phyloP scores from a whole-genome alignment of 2,113 vertebrate species.

The Cyanoliseus patagonus region DNA sequence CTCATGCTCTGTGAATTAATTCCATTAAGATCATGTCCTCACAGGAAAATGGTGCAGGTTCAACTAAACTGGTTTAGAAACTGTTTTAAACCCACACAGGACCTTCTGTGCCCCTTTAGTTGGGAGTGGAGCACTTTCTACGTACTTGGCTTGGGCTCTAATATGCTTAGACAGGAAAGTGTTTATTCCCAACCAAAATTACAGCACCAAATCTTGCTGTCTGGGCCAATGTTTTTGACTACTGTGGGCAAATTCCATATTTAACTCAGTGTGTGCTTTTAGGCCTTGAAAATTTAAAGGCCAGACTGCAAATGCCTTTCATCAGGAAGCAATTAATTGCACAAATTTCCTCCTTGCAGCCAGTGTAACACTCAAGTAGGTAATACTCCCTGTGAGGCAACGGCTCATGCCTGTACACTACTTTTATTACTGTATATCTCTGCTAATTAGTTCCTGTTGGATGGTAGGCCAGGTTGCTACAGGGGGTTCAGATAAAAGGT shows the following conservation, averaged over 20 bases:
- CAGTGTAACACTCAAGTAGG: neutral
- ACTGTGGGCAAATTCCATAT: neutral
- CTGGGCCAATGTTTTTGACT: neutral
- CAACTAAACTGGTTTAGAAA: neutral
- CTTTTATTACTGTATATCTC: neutral
- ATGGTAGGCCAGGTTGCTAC: neutral
- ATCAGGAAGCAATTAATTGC: conserved; percentile 48
- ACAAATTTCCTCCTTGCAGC: conserved; percentile 28
- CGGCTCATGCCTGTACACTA: neutral
- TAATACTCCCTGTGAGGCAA: neutral
- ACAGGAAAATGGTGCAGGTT: neutral
- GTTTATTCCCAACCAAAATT: neutral
- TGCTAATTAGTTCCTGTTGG: conserved; percentile 13
- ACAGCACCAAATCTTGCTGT: neutral
- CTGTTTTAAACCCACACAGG: neutral
- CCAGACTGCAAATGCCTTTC: conserved; percentile 16
- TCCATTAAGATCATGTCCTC: neutral
- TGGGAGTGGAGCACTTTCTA: neutral
- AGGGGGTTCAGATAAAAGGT: neutral
- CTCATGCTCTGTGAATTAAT: neutral
- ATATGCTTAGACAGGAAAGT: neutral
- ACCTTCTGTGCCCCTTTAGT: neutral
- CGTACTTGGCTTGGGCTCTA: neutral
- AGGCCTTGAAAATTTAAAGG: neutral
- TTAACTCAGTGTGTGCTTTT: neutral